A percentile compares a stretch with the other conserved stretches of the same genome.
phyloP scores from a whole-genome alignment of 1,140 invertebrate genomes.

The Battus philenor region DNA sequence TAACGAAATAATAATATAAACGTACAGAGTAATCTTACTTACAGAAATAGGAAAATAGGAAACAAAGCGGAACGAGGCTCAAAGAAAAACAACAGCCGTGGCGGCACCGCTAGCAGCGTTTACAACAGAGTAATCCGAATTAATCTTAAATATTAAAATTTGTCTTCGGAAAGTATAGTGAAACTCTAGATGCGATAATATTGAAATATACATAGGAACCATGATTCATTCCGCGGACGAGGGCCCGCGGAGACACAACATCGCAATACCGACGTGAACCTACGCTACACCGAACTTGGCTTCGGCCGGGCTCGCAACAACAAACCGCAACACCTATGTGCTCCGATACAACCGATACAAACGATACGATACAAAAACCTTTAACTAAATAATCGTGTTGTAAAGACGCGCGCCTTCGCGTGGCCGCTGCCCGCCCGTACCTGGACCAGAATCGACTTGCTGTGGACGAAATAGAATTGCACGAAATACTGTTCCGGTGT shows the following conservation, averaged over 20 bases:
- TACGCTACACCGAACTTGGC: conserved; percentile 62
- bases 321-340: conserved; percentile 45
- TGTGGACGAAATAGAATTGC: too few species aligned
- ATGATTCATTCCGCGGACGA: conserved; percentile 70
- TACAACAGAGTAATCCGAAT: conserved; percentile 73
- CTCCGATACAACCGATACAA: conserved; percentile 45
- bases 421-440: conserved; percentile 32
- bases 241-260: conserved; percentile 67
- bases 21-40: conserved; percentile 38
- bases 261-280: conserved; percentile 67
- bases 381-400: conserved; percentile 69
- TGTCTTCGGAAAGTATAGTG: conserved; percentile 75
- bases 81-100: conserved; percentile 66
- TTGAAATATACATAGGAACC: conserved; percentile 77
- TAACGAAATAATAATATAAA: conserved; percentile 51
- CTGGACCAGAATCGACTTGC: too few species aligned
- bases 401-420: conserved; percentile 68
- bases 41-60: conserved; percentile 39
- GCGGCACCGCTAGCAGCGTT: conserved; percentile 62
- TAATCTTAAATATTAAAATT: conserved; percentile 75
- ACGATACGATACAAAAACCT: too few species aligned
- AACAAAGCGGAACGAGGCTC: conserved; percentile 41
- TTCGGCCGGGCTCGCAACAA: conserved; percentile 46
- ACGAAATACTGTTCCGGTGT: too few species aligned
- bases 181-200: conserved; percentile 76